Evolutionary conservation across 2,888 invertebrate genomes (phyloP), one percentile per base, ranked within the genome.

Genomic region (Ormyrus thymus): DNA sequence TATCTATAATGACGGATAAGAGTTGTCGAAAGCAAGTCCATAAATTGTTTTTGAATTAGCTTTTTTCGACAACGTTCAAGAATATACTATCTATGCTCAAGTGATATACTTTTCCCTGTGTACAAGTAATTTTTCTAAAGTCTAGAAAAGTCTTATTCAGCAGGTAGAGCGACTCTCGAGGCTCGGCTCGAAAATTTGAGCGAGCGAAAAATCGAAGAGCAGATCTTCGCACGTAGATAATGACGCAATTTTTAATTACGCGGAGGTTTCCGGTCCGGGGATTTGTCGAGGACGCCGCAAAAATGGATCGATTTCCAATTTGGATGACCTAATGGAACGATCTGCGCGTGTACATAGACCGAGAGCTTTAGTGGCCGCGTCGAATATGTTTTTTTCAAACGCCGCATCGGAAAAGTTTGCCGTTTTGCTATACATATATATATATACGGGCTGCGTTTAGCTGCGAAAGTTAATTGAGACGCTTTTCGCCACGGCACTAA

Each of bases 401-500:
- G 2, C 13, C 15, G 8, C 15, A 7, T n/a, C 58, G 13, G 15
- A 50, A 9, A 45, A 13, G 6, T 8, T 11, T 8, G 13, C 7
- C 15, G n/a, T 58, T 58, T n/a, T 51, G 4, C 13, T 29, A 7
- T 15, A n/a, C 48, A 64, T 11, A 64, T 29, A 29, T 29, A 29
- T 29, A 29, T 29, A 62, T 13, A 13, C 15, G 13, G 9, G 7
- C 29, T 45, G n/a, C 45, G 13, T n/a, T 43, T 11, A 51, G 50
- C 45, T n/a, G 72, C 43, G 61, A 72, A 65, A 73, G 65, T 73
- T 73, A 65, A 65, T 73, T 73, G 56, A 73, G 65, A 56, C 50
- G 73, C 13, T 72, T 72, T 62, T 72, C 46, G 10, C 15, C 8
- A 43, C 9, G 6, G 58, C 0, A 43, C 0, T 29, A 3, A 29